phyloP scores from a whole-genome alignment of 2,888 invertebrate species.

The Thyatira batis region DNA sequence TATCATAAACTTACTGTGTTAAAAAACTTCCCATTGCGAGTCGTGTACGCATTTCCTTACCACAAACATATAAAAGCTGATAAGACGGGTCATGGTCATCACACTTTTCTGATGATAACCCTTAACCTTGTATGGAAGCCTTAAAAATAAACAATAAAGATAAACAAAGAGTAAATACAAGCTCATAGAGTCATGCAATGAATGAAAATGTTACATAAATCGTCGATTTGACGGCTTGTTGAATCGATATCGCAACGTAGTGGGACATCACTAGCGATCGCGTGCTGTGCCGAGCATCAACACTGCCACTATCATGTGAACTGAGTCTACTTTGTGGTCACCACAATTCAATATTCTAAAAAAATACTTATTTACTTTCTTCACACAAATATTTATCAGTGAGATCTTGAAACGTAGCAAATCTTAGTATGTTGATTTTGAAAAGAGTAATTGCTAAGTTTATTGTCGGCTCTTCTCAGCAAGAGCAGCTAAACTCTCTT shows the following conservation, averaged over 20 bases:
- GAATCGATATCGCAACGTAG: constrained; percentile 56
- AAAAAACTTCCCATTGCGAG: too few relatives aligned
- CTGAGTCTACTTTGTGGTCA: constrained; percentile 35
- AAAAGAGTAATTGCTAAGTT: too few relatives aligned
- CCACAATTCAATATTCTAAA: too few relatives aligned
- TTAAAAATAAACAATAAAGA: constrained; percentile 24
- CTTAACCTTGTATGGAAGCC: constrained; percentile 22
- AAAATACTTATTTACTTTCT: too few relatives aligned
- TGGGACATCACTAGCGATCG: constrained; percentile 73
- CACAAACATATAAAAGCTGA: background rate
- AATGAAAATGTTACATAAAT: constrained; percentile 27
- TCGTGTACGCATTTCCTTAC: too few relatives aligned
- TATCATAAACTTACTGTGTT: too few relatives aligned
- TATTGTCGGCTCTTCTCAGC: too few relatives aligned
- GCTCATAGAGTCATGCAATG: constrained; percentile 26
- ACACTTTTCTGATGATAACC: background rate
- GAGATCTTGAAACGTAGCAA: too few relatives aligned
- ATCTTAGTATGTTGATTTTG: too few relatives aligned
- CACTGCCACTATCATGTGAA: constrained; percentile 59
- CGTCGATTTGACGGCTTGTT: constrained; percentile 43
- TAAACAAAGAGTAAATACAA: constrained; percentile 19
- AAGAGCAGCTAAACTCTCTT: too few relatives aligned
- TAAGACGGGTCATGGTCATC: background rate
- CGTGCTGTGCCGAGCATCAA: constrained; percentile 63
- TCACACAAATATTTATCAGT: background rate